Conservation (phyloP, 2,797 vertebrate genomes). For the Urosaurus nigricauda region DNA sequence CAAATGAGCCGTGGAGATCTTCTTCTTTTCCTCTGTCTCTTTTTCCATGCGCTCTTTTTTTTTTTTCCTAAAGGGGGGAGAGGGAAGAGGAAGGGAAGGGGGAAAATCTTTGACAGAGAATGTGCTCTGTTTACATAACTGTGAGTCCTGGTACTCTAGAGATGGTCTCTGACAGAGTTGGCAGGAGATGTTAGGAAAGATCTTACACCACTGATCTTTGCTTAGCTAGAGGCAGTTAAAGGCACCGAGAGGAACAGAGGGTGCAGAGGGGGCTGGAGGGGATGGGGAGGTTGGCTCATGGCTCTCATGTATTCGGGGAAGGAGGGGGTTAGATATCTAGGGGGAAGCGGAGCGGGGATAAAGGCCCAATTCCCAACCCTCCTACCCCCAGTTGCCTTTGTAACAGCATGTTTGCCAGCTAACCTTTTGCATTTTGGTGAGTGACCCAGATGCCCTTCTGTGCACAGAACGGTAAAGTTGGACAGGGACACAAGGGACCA, state of each 20-base stretch:
- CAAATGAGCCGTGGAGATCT: constrained; percentile 77
- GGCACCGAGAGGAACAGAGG: constrained; percentile 77
- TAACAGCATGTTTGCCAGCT: background rate
- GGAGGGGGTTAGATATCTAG: background rate
- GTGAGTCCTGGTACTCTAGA: constrained; percentile 79
- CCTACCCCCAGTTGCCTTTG: background rate
- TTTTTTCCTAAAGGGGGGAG: constrained; percentile 57
- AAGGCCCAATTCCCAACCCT: background rate
- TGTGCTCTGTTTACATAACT: constrained; percentile 84
- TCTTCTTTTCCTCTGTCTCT: background rate
- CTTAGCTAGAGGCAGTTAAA: constrained; percentile 82
- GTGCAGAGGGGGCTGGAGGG: constrained; percentile 79
- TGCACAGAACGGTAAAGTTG: background rate
- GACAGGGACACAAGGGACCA: background rate
- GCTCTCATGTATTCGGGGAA: constrained; percentile 20
- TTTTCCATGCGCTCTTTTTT: constrained; percentile 15
- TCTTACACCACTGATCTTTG: constrained; percentile 86
- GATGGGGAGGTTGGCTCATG: constrained; percentile 43
- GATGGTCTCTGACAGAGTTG: constrained; percentile 81
- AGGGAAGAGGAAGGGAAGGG: no score
- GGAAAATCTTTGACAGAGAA: constrained; percentile 79
- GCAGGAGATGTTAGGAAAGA: constrained; percentile 83
- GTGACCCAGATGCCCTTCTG: background rate
- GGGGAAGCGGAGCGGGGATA: background rate
- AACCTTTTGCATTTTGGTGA: background rate